Conservation (phyloP, 2,797 vertebrate species). For the Myotis planiceps region DNA sequence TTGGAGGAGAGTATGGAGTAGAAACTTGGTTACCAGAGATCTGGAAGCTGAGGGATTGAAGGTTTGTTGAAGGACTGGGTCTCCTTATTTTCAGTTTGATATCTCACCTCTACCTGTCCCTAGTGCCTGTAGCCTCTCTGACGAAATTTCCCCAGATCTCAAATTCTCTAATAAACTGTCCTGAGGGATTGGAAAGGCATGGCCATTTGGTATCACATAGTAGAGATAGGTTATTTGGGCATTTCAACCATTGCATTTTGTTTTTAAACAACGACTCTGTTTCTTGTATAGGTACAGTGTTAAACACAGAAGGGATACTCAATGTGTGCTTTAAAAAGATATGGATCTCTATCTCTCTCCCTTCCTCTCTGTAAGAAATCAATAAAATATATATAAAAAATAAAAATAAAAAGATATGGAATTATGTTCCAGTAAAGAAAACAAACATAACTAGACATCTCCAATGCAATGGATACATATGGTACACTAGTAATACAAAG, state of each 20-base stretch:
- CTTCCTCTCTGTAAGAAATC: no score
- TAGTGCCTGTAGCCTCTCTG: background rate
- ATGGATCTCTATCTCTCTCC: no score
- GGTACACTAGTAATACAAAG: background rate
- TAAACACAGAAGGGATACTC: background rate
- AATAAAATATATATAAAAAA: no score
- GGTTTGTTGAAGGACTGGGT: background rate
- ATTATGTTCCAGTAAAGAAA: constrained; percentile 39
- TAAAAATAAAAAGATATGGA: background rate
- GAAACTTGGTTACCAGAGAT: background rate
- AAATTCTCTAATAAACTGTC: background rate
- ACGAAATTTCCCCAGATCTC: background rate
- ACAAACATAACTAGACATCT: background rate
- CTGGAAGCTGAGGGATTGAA: background rate
- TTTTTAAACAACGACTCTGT: background rate
- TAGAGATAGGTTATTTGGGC: background rate
- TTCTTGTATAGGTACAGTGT: background rate
- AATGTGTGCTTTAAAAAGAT: background rate
- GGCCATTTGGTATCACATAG: background rate
- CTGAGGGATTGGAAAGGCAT: background rate
- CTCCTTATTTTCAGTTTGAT: background rate
- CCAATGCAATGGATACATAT: background rate
- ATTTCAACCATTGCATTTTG: background rate
- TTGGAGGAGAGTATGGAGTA: background rate
- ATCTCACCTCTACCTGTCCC: background rate